Evolutionary conservation across 2,888 invertebrate genomes (phyloP).

Genomic region (Xiphydria camelus): DNA sequence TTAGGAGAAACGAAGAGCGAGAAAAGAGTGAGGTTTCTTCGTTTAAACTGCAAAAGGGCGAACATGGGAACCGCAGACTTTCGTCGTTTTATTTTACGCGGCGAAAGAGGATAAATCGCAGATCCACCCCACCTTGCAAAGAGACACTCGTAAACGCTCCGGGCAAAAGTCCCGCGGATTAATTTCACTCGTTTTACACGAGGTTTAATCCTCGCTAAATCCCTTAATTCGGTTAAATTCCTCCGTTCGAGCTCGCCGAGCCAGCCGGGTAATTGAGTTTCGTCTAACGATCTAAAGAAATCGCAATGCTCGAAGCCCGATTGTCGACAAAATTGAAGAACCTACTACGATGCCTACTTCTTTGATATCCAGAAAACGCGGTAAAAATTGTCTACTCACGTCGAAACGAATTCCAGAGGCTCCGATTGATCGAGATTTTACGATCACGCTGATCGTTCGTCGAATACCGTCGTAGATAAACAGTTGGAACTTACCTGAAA

Average conservation of each 20-base stretch:
- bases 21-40: too few relatives aligned
- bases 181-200: conserved; percentile 3
- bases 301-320: too few relatives aligned
- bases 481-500: conserved; percentile 18
- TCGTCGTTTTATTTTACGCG: too few relatives aligned
- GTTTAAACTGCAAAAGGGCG: too few relatives aligned
- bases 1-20: too few relatives aligned
- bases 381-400: too few relatives aligned
- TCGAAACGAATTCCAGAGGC: too few relatives aligned
- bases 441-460: too few relatives aligned
- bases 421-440: background rate
- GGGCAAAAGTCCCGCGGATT: conserved; percentile 1
- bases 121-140: background rate
- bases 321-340: too few relatives aligned
- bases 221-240: conserved; percentile 2
- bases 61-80: too few relatives aligned
- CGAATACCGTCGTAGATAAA: conserved; percentile 13
- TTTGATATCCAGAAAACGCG: too few relatives aligned
- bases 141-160: background rate
- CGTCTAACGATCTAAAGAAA: background rate
- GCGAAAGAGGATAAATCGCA: too few relatives aligned
- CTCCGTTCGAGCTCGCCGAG: background rate
- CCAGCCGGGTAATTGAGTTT: conserved; percentile 2
- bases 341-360: background rate
- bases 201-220: conserved; percentile 3